Conservation (phyloP, 2,113 vertebrate species). For the Centrocercus urophasianus region DNA sequence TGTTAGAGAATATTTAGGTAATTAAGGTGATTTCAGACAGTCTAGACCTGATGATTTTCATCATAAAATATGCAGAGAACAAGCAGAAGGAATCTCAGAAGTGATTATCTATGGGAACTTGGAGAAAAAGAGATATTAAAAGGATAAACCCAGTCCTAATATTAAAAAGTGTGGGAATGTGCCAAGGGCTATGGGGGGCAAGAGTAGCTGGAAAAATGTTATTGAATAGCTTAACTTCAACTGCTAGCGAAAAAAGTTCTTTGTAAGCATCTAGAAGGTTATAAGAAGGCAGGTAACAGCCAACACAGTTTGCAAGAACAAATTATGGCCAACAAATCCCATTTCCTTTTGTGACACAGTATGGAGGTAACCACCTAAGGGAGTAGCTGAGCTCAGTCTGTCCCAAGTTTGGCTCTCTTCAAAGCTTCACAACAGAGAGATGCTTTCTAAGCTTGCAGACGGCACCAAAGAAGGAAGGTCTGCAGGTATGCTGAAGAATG, state of each 20-base stretch:
- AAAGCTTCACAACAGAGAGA: neutral
- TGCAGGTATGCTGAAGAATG: neutral
- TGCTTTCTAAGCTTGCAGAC: neutral
- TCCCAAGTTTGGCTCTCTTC: neutral
- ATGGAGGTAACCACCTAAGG: neutral
- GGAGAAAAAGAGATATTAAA: neutral
- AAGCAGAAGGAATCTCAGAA: neutral
- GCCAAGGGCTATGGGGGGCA: neutral
- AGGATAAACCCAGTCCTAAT: neutral
- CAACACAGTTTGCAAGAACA: neutral
- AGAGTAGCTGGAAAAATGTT: neutral
- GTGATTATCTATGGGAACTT: neutral
- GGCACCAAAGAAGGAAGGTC: neutral
- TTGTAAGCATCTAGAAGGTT: neutral
- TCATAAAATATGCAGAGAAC: neutral
- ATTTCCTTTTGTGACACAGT: neutral
- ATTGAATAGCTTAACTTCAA: neutral
- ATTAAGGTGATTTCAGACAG: neutral
- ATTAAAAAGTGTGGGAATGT: neutral
- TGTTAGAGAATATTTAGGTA: neutral
- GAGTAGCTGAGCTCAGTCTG: neutral
- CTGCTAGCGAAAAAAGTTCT: neutral
- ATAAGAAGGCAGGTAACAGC: neutral
- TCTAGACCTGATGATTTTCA: neutral
- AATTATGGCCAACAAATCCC: neutral